These are phyloP conservation scores for Anthopleura xanthogrammica DNA, from an alignment of 92 coral and sea anemone species.

Conservation along the genomic window DNA sequence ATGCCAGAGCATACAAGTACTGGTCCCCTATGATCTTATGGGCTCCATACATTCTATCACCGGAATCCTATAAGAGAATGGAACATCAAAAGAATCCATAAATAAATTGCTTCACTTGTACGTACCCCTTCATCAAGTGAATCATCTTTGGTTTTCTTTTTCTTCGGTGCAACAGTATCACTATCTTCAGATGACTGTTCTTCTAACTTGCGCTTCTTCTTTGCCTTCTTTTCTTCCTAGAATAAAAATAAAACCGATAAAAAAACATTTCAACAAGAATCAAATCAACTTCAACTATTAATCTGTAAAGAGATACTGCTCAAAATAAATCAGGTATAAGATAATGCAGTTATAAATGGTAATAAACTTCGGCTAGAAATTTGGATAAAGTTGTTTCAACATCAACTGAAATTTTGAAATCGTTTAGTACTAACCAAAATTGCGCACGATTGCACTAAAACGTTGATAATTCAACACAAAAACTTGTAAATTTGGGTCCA, in stretches of 20 bases:
- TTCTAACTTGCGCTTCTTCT: slow-evolving; percentile 50
- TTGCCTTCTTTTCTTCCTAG: slow-evolving; percentile 27
- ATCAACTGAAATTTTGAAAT: neutral
- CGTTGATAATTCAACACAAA: neutral
- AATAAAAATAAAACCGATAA: neutral
- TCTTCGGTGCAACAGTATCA: slow-evolving; percentile 20
- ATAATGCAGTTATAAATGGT: neutral
- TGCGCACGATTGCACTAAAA: neutral
- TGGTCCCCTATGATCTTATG: too few relatives aligned
- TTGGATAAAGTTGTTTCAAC: neutral
- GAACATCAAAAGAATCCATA: neutral
- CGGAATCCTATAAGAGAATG: too few relatives aligned
- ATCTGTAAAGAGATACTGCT: neutral
- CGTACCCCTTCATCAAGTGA: slow-evolving; percentile 33
- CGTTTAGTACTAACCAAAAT: neutral
- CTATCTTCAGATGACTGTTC: slow-evolving; percentile 22
- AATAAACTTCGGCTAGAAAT: neutral
- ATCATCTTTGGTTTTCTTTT: slow-evolving; percentile 22
- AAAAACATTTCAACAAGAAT: neutral
- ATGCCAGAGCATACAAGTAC: too few relatives aligned
- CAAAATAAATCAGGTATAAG: neutral
- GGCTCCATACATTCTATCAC: too few relatives aligned
- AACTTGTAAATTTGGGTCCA: neutral
- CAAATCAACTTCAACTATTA: neutral
- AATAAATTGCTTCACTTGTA: neutral